Base-by-base conservation (phyloP, 2,888 invertebrate species). In the Eudasyphora cyanicolor region DNA sequence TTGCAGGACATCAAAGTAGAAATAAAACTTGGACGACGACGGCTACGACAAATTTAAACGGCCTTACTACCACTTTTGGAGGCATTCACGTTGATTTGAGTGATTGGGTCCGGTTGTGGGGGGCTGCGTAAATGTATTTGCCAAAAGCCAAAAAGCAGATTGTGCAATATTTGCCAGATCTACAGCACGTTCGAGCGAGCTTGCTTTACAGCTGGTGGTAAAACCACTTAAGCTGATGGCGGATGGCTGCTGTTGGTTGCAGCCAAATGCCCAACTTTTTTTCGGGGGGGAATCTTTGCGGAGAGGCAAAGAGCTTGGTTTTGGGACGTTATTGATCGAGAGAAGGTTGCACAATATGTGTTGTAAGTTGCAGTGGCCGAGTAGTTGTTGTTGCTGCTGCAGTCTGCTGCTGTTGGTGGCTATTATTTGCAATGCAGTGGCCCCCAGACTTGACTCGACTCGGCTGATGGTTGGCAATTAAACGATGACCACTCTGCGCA, bases 271-370 rank as follows among this genome's bases (percentile, higher is more conserved):
- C n/a, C n/a, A 64, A 5, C 21, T 27, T 14, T 67, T 14, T 21
- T 21, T 27, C 3, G 64, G 35, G 8, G 6, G n/a, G n/a, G n/a
- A n/a, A n/a, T n/a, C n/a, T n/a, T n/a, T n/a, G n/a, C n/a, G n/a
- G 64, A 32, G 32, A 19, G 35, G 0, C 3, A 35, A 38, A 35
- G 64, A 60, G 60, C 0, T 7, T 17, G 2, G 17, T 1, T 24
- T 17, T 62, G 7, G 7, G 17, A 67, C 1, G 42, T 10, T 67
- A 38, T 67, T 21, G 67, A 42, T 35, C 42, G 35, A 10, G 64
- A 38, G 64, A 7, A 67, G 67, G 71, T 84, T 84, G 84, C 81
- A 84, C 84, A 84, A 84, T 67, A 78, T 81, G 75, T 70, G 80
- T 78, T 78, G 82, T 73, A 21, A 57, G 19, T 76, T 45, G n/a